A percentile compares a stretch with the other conserved stretches of the same genome.
These are phyloP conservation scores for Himalopsyche kuldschensis DNA, from an alignment of 2,888 invertebrate species.

Conservation along the genomic window DNA sequence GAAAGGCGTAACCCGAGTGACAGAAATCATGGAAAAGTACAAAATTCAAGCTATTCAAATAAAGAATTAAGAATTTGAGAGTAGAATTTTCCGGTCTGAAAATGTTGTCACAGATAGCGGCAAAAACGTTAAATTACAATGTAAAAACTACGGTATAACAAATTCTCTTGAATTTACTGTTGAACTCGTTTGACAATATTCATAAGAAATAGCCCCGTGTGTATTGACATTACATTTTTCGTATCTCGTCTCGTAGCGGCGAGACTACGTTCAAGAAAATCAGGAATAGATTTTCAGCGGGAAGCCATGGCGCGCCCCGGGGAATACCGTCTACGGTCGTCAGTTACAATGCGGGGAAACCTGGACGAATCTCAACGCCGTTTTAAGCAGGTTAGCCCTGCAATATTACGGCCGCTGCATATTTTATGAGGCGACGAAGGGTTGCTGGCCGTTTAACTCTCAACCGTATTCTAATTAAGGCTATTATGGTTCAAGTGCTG, in stretches of 20 bases:
- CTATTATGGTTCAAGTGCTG: too few species aligned
- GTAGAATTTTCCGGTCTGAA: too few species aligned
- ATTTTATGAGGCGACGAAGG: background rate
- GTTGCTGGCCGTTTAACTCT: background rate
- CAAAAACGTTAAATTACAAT: too few species aligned
- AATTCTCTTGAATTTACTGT: background rate
- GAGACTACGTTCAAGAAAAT: slow-evolving; percentile 1
- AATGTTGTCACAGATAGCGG: too few species aligned
- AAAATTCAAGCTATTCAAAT: too few species aligned
- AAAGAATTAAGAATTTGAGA: too few species aligned
- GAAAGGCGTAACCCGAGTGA: too few species aligned
- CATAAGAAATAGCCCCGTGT: background rate
- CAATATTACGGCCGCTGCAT: background rate
- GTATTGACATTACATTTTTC: slow-evolving; percentile 26
- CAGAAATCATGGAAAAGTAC: too few species aligned
- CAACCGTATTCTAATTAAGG: background rate
- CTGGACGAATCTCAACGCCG: background rate
- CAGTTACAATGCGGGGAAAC: background rate
- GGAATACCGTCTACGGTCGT: slow-evolving; percentile 11
- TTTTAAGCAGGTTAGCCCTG: background rate
- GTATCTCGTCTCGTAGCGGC: slow-evolving; percentile 3
- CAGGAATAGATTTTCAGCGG: slow-evolving; percentile 26
- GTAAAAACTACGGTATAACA: too few species aligned
- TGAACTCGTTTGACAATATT: slow-evolving; percentile 19
- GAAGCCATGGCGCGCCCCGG: slow-evolving; percentile 12